Base-by-base conservation (phyloP, 2,888 invertebrate genomes). In the Dasysyrphus tricinctus region DNA sequence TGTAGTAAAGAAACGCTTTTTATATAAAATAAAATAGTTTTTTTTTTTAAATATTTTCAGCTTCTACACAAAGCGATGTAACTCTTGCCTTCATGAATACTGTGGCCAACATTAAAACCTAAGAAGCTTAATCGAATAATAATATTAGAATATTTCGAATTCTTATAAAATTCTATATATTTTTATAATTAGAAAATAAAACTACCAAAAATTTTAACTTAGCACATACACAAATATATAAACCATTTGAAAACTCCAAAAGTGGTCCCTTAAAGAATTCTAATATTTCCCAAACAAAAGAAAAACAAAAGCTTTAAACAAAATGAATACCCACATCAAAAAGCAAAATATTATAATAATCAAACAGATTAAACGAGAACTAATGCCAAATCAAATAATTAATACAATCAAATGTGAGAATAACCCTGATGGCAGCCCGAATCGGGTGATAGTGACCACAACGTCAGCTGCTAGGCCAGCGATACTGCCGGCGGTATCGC, bases 281-380 rank as follows among this genome's bases (percentile, higher is more conserved):
- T n/a, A n/a, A 14, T n/a, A n/a, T 32, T 44, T 44, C 16, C n/a
- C 12, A 37, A 47, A 51, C 5, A 14, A 0, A 51, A 67, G 19
- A 67, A 32, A 39, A 51, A 7, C n/a, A 24, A 7, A 9, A 63
- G 44, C n/a, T 16, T 16, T 9, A 47, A 16, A 3, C 65, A 85
- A 74, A 16, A 86, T 86, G 86, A 86, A 82, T 82, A 82, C 82
- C 67, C 86, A 86, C 19, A 63, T 78, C 7, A 86, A 86, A 61
- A 86, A 82, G 51, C 86, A 86, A 32, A 86, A 86, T 37, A 82
- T 86, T 51, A 82, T 86, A 63, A 86, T 86, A 39, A 82, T 86
- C 47, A 82, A 82, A 67, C 83, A 83, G 19, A 83, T 86, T 9
- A 86, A 86, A 16, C 77, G 81, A 11, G 81, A 85, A 49, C 59